Base-by-base conservation (phyloP, 1,140 invertebrate genomes). In the Ceratina australensis region DNA sequence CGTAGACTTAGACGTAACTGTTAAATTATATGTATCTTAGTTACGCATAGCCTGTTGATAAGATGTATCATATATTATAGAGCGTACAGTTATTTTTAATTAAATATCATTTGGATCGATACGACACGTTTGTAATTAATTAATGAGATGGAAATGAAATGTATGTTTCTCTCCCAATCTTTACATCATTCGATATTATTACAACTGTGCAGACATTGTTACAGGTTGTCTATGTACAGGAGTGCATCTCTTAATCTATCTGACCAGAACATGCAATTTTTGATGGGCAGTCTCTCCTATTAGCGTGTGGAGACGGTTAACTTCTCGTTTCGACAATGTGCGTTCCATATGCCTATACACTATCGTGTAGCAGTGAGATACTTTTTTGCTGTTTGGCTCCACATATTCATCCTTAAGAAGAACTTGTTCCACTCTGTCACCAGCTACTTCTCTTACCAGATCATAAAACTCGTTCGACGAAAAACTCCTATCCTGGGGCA, bases 391-490 rank as follows among this genome's bases (percentile, higher is more conserved):
- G 92, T 98, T 98, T 15, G 97, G 96, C 93, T 99, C 95, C 49
- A 93, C 92, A 91, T 98, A 99, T 87, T 96, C 94, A 91, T 99
- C 99, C 47, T 97, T 94, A 0, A 99, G 90, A 78, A 93, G 89
- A 22, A 99, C 96, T 95, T 98, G 97, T 93, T 99, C 99, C 59
- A 99, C 94, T 20, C 96, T 92, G 91, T 99, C 97, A 8, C 97
- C 97, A 7, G 96, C 98, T 75, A 98, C 90, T 79, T 95, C 94
- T 83, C 98, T 93, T 0, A 97, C 98, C 57, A 99, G 87, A 89
- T 99, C 98, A 92, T 98, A 99, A 91, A 99, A 99, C 93, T 99
- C 97, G 91, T 98, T 98, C 18, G 93, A 92, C 18, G 93, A 94
- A 91, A 95, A 99, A 42, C 92, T 88, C 61, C 93, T 92, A 72